phyloP scores from a whole-genome alignment of 23 tunicate genomes.

The Halocynthia roretzi region DNA sequence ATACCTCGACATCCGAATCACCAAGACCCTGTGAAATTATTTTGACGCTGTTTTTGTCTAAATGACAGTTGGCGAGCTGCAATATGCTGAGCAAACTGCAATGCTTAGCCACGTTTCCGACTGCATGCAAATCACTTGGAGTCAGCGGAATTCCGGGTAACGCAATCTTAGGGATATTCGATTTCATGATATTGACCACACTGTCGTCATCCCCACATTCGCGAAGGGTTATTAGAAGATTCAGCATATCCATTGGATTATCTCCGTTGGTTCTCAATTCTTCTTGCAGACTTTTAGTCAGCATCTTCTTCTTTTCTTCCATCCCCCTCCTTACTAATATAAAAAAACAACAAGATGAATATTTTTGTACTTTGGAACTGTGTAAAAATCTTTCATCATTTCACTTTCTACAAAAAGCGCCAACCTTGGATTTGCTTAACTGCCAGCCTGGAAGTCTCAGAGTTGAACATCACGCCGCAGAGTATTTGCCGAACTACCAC shows the following conservation, averaged over 20 bases:
- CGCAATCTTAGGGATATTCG: not conserved
- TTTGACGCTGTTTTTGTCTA: not conserved
- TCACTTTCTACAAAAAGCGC: not conserved
- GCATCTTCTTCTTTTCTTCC: not conserved
- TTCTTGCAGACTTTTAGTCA: not conserved
- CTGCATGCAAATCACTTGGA: slow-evolving; percentile 14
- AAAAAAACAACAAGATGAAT: no score
- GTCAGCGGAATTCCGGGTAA: slow-evolving; percentile 1
- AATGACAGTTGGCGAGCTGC: slow-evolving; percentile 12
- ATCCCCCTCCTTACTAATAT: not conserved
- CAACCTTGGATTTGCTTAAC: not conserved
- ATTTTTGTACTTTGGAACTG: no score
- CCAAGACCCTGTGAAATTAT: not conserved
- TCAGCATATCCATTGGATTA: slow-evolving; percentile 8
- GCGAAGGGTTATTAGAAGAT: not conserved
- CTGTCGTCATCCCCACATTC: slow-evolving; percentile 10
- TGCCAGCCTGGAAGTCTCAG: not conserved
- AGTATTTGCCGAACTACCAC: not conserved
- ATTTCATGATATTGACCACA: not conserved
- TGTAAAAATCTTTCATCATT: slow-evolving; percentile 7
- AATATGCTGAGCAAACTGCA: not conserved
- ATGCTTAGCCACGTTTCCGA: slow-evolving; percentile 4
- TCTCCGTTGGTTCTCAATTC: not conserved
- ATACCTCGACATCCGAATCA: slow-evolving; percentile 10
- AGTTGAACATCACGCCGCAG: slow-evolving; percentile 14